Percentiles rank a stretch among this genome's conserved stretches.
Evolutionary conservation across 2,113 vertebrate species (phyloP).

Genomic region (Struthio camelus): DNA sequence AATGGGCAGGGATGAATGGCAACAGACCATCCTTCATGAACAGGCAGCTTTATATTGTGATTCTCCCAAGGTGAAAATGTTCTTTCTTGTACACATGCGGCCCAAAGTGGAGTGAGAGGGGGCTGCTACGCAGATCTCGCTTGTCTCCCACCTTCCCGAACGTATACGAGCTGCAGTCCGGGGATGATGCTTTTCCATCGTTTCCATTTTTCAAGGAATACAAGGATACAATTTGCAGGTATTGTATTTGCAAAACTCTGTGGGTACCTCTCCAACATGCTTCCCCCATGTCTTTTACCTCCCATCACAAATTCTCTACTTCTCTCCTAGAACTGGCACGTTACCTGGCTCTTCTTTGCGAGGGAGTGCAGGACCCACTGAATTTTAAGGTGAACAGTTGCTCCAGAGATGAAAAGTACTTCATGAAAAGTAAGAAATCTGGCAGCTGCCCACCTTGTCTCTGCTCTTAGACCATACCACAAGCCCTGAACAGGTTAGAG

Average conservation of each 20-base stretch:
- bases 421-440: not conserved
- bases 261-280: not conserved
- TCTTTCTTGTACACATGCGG: not conserved
- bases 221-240: not conserved
- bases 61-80: slow-evolving; percentile 9
- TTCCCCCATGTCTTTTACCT: not conserved
- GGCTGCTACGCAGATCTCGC: not conserved
- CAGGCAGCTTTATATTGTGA: not conserved
- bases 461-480: not conserved
- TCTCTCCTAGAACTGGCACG: not conserved
- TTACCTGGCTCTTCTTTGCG: not conserved
- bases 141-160: not conserved
- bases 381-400: not conserved
- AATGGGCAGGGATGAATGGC: slow-evolving; percentile 36
- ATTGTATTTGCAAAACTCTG: not conserved
- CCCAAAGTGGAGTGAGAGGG: not conserved
- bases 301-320: not conserved
- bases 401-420: not conserved
- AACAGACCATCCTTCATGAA: slow-evolving; percentile 11
- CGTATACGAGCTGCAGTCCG: rapidly evolving
- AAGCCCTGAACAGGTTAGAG: not conserved
- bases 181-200: not conserved
- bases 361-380: not conserved
- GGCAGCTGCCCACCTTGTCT: not conserved
- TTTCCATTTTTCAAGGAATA: not conserved